These are phyloP conservation scores for Alcedo atthis DNA, from an alignment of 2,797 vertebrate species.

Conservation along the genomic window DNA sequence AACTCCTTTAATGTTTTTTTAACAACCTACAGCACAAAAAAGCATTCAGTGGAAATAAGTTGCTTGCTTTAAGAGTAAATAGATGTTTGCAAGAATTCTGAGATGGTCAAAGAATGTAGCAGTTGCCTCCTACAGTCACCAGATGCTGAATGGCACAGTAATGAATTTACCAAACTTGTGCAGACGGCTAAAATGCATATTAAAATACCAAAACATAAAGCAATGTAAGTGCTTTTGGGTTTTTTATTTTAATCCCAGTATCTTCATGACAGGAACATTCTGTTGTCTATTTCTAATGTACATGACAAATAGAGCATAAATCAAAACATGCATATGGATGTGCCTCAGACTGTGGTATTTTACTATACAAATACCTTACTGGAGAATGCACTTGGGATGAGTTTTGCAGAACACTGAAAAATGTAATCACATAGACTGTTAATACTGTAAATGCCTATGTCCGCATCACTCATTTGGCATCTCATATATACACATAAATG, in stretches of 20 bases:
- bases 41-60: background rate
- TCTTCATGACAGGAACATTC: background rate
- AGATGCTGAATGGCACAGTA: background rate
- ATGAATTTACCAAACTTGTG: background rate
- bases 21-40: background rate
- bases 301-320: background rate
- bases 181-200: background rate
- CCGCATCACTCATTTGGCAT: background rate
- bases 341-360: background rate
- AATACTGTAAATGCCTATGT: background rate
- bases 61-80: background rate
- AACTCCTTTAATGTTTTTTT: background rate
- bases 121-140: background rate
- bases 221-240: background rate
- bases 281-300: background rate
- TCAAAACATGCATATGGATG: background rate
- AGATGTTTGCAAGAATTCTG: background rate
- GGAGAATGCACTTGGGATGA: background rate
- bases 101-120: background rate
- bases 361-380: background rate
- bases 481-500: background rate
- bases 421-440: background rate
- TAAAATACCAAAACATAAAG: background rate
- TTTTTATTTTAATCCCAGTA: background rate
- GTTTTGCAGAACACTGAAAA: background rate